Conservation (phyloP, 2,797 vertebrate genomes). For the Neoniphon sammara region DNA sequence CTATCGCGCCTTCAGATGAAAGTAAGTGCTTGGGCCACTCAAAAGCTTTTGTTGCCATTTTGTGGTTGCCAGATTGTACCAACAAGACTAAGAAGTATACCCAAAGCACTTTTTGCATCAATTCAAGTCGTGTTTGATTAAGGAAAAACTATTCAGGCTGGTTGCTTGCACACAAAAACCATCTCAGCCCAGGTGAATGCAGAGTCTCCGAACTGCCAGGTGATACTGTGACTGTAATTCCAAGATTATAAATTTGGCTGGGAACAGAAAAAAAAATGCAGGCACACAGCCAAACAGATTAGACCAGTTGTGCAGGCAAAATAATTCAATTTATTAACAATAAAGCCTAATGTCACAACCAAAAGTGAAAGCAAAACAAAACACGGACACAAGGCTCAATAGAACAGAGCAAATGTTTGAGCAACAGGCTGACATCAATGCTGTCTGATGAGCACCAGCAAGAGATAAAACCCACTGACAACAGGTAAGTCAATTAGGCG, state of each 20-base stretch:
- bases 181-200: conserved; percentile 6
- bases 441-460: conserved; percentile 45
- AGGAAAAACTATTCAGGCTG: conserved; percentile 12
- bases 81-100: conserved; percentile 42
- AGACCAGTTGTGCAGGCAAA: neutral
- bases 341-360: neutral
- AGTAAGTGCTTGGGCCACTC: conserved; percentile 75
- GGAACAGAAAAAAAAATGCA: neutral
- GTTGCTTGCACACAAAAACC: conserved; percentile 2
- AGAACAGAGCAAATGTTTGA: conserved; percentile 10
- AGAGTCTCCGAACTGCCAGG: neutral
- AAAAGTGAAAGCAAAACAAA: neutral
- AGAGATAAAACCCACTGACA: conserved; percentile 54
- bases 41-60: conserved; percentile 74
- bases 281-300: neutral
- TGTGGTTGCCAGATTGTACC: conserved; percentile 67
- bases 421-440: conserved; percentile 39
- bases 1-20: conserved; percentile 83
- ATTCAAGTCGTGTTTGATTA: conserved; percentile 42
- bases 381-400: neutral
- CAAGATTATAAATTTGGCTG: neutral
- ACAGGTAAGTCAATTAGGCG: conserved; percentile 62
- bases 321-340: conserved; percentile 6
- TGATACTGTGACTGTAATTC: neutral
- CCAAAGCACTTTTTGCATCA: conserved; percentile 39